Percentiles rank a stretch among this genome's conserved stretches.
Evolutionary conservation across 2,113 vertebrate species (phyloP).

Genomic region (Anthoscopus minutus): DNA sequence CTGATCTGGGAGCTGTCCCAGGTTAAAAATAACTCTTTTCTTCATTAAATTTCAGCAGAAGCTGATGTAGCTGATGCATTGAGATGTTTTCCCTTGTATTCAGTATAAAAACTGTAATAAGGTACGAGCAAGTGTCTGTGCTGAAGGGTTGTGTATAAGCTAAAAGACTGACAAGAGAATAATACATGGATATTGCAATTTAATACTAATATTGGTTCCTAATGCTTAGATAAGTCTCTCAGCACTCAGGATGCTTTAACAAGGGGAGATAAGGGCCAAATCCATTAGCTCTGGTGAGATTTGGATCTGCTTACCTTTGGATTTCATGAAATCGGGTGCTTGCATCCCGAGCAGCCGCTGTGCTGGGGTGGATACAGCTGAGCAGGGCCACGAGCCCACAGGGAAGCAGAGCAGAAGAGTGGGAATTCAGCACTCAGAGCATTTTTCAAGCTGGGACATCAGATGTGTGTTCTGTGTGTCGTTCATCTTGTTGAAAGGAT

Average conservation of each 20-base stretch:
- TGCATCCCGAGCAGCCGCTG: neutral
- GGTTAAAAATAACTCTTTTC: neutral
- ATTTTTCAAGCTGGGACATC: neutral
- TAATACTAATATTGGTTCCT: slow-evolving; percentile 36
- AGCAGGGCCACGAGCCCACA: rapidly evolving
- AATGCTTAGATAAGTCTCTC: slow-evolving; percentile 36
- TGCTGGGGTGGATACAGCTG: neutral
- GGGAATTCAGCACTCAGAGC: neutral
- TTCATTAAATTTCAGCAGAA: neutral
- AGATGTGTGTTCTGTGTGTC: neutral
- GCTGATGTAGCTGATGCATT: neutral
- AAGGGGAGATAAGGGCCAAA: slow-evolving; percentile 42
- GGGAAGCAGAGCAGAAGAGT: neutral
- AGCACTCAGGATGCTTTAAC: neutral
- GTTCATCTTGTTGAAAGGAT: slow-evolving; percentile 5
- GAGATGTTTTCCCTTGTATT: neutral
- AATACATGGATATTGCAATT: slow-evolving; percentile 24
- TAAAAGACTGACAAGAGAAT: slow-evolving; percentile 21
- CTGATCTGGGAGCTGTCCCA: neutral
- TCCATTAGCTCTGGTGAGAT: slow-evolving; percentile 41
- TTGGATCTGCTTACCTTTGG: slow-evolving; percentile 49
- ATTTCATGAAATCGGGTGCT: neutral
- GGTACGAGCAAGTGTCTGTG: neutral
- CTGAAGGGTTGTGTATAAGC: neutral
- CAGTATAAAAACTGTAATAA: neutral